phyloP scores from a whole-genome alignment of 2,797 vertebrate genomes.

The Tokudaia muenninki region DNA sequence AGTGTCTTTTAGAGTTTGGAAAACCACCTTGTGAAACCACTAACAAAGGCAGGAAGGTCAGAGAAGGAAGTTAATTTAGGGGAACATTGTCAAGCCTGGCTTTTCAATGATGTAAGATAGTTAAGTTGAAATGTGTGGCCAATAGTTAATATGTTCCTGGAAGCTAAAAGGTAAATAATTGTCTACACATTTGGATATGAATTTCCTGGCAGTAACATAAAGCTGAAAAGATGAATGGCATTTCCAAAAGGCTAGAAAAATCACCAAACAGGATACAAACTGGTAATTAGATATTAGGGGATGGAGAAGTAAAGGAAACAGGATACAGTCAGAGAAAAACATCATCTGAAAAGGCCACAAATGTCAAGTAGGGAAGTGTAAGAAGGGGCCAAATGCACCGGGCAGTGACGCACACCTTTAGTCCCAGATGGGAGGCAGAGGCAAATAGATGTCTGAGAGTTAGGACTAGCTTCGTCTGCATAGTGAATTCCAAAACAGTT shows the following conservation, averaged over 20 bases:
- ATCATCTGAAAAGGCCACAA: constrained; percentile 2
- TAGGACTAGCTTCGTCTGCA: neutral
- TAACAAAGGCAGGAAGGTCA: neutral
- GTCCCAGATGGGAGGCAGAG: neutral
- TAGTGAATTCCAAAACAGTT: neutral
- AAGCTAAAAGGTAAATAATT: neutral
- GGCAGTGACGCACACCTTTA: neutral
- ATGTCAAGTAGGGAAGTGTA: constrained; percentile 23
- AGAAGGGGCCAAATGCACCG: neutral
- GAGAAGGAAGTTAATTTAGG: neutral
- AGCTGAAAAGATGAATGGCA: neutral
- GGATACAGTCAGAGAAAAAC: neutral
- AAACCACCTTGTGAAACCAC: constrained; percentile 30
- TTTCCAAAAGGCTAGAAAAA: neutral
- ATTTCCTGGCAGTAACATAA: neutral
- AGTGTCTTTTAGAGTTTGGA: constrained; percentile 39
- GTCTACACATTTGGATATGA: neutral
- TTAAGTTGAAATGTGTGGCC: constrained; percentile 21
- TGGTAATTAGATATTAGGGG: neutral
- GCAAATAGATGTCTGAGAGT: neutral
- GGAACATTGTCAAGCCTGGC: neutral
- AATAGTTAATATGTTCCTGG: neutral
- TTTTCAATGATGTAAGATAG: constrained; percentile 29
- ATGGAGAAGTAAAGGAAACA: neutral
- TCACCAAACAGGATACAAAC: neutral